Base-by-base conservation (phyloP, 1,140 invertebrate genomes). In the Drosophila auraria region DNA sequence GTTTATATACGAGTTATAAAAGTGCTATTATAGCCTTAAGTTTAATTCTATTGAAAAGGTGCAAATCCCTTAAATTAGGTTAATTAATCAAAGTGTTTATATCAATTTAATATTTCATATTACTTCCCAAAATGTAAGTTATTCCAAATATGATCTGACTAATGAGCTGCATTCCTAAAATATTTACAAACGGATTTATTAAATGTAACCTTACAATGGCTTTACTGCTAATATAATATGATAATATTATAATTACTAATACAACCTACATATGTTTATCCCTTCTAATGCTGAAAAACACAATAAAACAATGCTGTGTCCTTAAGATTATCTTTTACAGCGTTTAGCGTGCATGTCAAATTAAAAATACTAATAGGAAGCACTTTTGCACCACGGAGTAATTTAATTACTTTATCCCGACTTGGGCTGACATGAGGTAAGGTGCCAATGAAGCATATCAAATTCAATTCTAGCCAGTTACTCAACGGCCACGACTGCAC, bases 401-500 rank as follows among this genome's bases (percentile, higher is more conserved):
- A 61, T 73, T 73, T 72, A 73, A 72, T 73, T 72, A 47, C 70
- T 72, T 73, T 61, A 44, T 73, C 47, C 68, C 51, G 70, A 51
- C 53, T 73, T 42, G 54, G 51, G 65, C 69, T 70, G 51, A 70
- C 51, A 50, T 59, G 68, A 60, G 69, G 66, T 25, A 78, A 78
- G 75, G 75, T 78, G 75, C 44, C 75, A 78, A 78, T 78, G 75
- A 57, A 78, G 74, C 75, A 61, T 78, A 69, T 78, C 75, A 78
- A 78, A 78, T 78, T 78, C 56, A 78, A 78, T 78, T 78, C 64
- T 62, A 78, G 75, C 45, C 75, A 78, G 74, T 78, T 78, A 68
- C 64, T 78, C 42, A 75, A 59, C 74, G 45, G 53, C 49, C 56
- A 51, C 56, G 53, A 71, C 23, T 71, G 45, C 70, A 73, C 66